A percentile compares a stretch with the other conserved stretches of the same genome.
Evolutionary conservation across 2,797 vertebrate species (phyloP).

Genomic region (Karalla daura): DNA sequence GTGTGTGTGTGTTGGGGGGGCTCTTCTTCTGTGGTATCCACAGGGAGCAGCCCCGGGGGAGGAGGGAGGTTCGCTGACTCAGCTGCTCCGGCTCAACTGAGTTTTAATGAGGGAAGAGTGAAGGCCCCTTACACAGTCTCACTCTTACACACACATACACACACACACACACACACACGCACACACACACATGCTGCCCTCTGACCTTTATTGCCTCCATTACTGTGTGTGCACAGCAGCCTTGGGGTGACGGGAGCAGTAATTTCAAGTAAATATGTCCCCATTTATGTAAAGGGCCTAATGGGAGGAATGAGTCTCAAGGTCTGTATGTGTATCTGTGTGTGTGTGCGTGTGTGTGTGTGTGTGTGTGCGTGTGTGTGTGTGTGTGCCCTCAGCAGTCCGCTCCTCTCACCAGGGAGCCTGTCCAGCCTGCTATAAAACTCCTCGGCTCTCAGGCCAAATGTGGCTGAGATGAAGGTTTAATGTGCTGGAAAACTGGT

Average conservation of each 20-base stretch:
- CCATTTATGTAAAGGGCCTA: slow-evolving; percentile 50
- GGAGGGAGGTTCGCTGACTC: slow-evolving; percentile 55
- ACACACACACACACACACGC: background rate
- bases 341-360: slow-evolving; percentile 11
- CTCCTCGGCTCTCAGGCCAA: slow-evolving; percentile 46
- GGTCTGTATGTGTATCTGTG: slow-evolving; percentile 16
- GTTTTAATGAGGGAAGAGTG: slow-evolving; percentile 62
- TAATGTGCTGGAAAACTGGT: slow-evolving; percentile 70
- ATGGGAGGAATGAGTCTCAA: slow-evolving; percentile 48
- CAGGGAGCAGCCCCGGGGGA: slow-evolving; percentile 2
- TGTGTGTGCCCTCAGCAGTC: slow-evolving; percentile 19
- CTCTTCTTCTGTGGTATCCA: slow-evolving; percentile 51
- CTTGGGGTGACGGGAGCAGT: slow-evolving; percentile 23
- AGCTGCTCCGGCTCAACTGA: slow-evolving; percentile 34
- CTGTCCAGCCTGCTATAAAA: slow-evolving; percentile 50
- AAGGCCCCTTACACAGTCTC: slow-evolving; percentile 22
- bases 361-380: background rate
- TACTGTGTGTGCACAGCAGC: slow-evolving; percentile 32
- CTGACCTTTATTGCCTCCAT: slow-evolving; percentile 44
- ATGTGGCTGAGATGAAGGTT: slow-evolving; percentile 62
- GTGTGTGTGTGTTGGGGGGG: too few species aligned
- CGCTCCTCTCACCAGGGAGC: slow-evolving; percentile 46
- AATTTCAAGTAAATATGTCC: slow-evolving; percentile 57
- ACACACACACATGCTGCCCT: slow-evolving; percentile 16
- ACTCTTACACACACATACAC: slow-evolving; percentile 14